Base-by-base conservation (phyloP, 2,797 vertebrate genomes). In the Acanthopagrus latus region DNA sequence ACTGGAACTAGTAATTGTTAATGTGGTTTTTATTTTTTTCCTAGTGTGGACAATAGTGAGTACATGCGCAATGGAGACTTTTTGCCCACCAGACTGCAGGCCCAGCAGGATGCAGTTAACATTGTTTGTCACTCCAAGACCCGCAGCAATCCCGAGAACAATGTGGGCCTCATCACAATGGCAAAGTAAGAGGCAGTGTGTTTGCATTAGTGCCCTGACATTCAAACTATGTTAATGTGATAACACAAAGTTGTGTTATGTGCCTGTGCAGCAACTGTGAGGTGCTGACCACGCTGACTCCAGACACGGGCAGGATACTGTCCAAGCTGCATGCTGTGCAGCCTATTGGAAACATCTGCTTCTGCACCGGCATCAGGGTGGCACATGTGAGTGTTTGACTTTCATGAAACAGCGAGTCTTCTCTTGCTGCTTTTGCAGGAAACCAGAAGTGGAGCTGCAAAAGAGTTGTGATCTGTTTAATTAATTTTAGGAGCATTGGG, bases 51-150 rank as follows among this genome's bases (percentile, higher is more conserved):
- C 88, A 99, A 99, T 94, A 99, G 98, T 18, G 98, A 99, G 64
- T 98, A 97, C 78, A 99, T 99, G 98, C 91, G 97, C 46, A 99
- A 99, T 58, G 98, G 98, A 59, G 98, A 99, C 84, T 99, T 99
- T 81, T 72, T 99, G 27, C 98, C 98, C 1, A 99, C 97, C 7
- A 94, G 98, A 69, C 95, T 99, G 62, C 98, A 99, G 89, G 98
- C 97, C 48, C 98, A 99, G 78, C 97, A 99, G 81, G 98, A 99
- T 2, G 97, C 98, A 0, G 98, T 99, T 59, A 99, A 98, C 90
- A 98, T 99, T 0, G 97, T 99, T 1, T 99, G 98, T 78, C 97
- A 98, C 88, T 97, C 98, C 0, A 99, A 99, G 81, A 99, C 97
- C 14, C 97, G 97, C 64, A 97, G 95, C 80, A 99, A 99, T 88